Base-by-base conservation (phyloP, 2,888 invertebrate genomes). In the Synergus itoensis region DNA sequence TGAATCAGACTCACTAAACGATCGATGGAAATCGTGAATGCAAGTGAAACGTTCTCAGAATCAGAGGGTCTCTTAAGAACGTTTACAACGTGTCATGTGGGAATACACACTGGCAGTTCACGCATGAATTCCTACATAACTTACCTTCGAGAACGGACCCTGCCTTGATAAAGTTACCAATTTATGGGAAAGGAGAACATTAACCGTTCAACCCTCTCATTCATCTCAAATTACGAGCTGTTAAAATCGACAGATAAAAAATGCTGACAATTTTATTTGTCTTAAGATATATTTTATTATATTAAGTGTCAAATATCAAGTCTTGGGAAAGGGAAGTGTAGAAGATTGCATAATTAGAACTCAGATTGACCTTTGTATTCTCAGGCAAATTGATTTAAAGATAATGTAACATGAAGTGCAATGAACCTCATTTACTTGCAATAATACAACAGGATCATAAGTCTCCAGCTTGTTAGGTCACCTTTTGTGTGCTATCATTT, bases 121-220 rank as follows among this genome's bases (percentile, higher is more conserved):
- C 9, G 45, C 45, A 69, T 45, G 67, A 69, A 45, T 69, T 69
- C 45, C 67, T 69, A 45, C 43, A 67, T 43, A 67, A 69, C 8
- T 45, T 21, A 43, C 21, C 43, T 60, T 60, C 21, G 21, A 8
- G 21, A 11, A 69, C 43, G 21, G 28, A 69, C 45, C 43, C 45
- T 43, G 21, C 21, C 43, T 69, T 69, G 67, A 45, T 69, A 69
- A 69, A 69, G 45, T 69, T 69, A 45, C 43, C 12, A 69, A 69
- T 69, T 69, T 69, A 69, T 45, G 67, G 45, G 45, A 69, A 69
- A 69, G 67, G 28, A 21, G 67, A 43, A 69, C 67, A 45, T 69
- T 28, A 69, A 45, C 21, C 45, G 16, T 43, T 48, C 21, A 69
- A 69, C 67, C 45, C 45, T 48, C 16, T 69, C 45, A 69, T 4